Conservation (phyloP, 2,113 vertebrate species). For the Chinchilla lanigera region DNA sequence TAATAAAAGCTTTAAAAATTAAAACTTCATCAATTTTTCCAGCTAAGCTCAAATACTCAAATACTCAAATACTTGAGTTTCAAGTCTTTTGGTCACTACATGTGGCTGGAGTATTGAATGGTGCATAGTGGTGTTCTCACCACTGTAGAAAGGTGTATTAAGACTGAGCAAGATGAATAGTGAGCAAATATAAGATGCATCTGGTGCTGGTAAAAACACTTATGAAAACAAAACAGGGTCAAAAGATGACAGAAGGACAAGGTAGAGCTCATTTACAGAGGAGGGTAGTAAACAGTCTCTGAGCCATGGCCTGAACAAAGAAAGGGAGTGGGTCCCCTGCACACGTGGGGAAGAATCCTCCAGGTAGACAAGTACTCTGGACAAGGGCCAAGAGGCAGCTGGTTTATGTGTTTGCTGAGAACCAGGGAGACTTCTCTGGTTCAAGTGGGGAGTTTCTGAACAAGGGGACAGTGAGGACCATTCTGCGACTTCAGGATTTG, state of each 20-base stretch:
- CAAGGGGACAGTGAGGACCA: neutral
- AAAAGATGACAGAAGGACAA: neutral
- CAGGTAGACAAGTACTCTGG: neutral
- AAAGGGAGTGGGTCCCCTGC: neutral
- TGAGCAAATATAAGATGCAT: neutral
- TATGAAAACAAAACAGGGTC: neutral
- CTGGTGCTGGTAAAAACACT: neutral
- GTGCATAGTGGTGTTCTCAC: neutral
- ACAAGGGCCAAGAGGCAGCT: neutral
- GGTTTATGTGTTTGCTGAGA: neutral
- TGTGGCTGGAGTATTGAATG: rapidly evolving
- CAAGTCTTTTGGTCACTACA: neutral
- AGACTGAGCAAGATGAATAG: too few relatives aligned
- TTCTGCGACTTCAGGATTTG: neutral
- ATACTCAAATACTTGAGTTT: neutral
- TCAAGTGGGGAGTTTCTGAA: neutral
- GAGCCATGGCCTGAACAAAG: neutral
- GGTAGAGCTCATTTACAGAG: neutral
- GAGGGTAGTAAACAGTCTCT: neutral
- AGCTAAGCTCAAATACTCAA: neutral
- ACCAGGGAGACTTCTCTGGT: neutral
- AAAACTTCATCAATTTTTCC: neutral
- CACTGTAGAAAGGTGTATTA: neutral
- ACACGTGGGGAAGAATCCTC: neutral
- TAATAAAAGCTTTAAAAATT: neutral